A percentile compares a stretch with the other conserved stretches of the same genome.
These are phyloP conservation scores for Pedetes capensis DNA, from an alignment of 2,113 vertebrate species.

Conservation along the genomic window DNA sequence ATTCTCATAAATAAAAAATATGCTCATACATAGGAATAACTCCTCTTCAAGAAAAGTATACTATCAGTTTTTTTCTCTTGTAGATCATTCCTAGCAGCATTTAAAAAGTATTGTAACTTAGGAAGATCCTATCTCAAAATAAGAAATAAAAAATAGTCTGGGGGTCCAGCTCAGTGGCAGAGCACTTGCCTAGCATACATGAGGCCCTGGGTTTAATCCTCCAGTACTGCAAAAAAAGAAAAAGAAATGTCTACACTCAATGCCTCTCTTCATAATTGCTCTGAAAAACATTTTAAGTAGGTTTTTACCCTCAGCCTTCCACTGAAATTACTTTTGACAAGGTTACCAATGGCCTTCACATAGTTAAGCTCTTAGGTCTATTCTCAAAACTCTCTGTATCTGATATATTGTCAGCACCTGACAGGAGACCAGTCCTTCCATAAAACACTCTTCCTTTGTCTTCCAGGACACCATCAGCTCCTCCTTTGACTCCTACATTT, in stretches of 20 bases:
- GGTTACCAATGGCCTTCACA: background rate
- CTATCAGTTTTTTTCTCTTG: background rate
- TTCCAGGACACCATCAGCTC: background rate
- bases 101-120: background rate
- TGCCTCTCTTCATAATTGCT: background rate
- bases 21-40: background rate
- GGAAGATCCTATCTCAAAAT: too few relatives aligned
- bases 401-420: background rate
- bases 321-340: background rate
- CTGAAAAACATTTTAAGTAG: background rate
- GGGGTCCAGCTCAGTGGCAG: too few relatives aligned
- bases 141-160: too few relatives aligned
- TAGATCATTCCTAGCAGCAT: background rate
- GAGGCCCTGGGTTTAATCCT: too few relatives aligned
- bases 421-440: background rate
- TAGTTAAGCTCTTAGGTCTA: background rate
- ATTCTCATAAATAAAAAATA: background rate
- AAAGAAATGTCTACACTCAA: background rate
- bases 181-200: too few relatives aligned
- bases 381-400: background rate
- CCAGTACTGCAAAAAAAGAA: too few relatives aligned
- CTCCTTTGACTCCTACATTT: background rate
- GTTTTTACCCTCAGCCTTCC: background rate
- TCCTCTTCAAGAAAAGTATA: background rate
- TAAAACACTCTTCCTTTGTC: background rate